phyloP scores from a whole-genome alignment of 2,888 invertebrate genomes.

The Hecatera dysodea region DNA sequence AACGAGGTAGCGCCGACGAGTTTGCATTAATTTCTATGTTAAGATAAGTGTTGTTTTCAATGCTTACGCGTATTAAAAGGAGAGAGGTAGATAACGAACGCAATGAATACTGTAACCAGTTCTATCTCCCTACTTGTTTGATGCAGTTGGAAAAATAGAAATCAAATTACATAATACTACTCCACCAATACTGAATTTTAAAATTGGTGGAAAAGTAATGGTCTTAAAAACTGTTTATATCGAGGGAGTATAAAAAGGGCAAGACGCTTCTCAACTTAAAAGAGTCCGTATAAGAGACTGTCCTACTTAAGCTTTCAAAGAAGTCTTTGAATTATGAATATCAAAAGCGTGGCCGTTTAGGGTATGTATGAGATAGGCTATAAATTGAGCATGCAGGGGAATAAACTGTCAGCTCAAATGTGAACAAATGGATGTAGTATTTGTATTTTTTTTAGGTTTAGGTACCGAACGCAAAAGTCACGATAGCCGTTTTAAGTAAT shows the following conservation, averaged over 20 bases:
- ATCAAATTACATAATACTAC: neutral
- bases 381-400: slow-evolving; percentile 20
- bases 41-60: slow-evolving; percentile 14
- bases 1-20: slow-evolving; percentile 21
- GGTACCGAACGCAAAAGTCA: too few relatives aligned
- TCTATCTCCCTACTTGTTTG: neutral
- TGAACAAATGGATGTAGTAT: slow-evolving; percentile 35
- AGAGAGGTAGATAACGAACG: slow-evolving; percentile 4
- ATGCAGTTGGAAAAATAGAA: slow-evolving; percentile 16
- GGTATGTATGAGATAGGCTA: slow-evolving; percentile 51
- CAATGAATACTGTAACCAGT: slow-evolving; percentile 8
- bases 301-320: slow-evolving; percentile 54
- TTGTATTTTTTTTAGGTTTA: slow-evolving; percentile 5
- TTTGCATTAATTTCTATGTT: slow-evolving; percentile 25
- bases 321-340: slow-evolving; percentile 56
- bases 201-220: too few relatives aligned
- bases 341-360: slow-evolving; percentile 41
- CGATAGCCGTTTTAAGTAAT: slow-evolving; percentile 13
- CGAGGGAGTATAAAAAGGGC: slow-evolving; percentile 31
- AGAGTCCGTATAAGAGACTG: slow-evolving; percentile 33
- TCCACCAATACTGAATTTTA: too few relatives aligned
- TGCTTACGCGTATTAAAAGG: slow-evolving; percentile 24
- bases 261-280: slow-evolving; percentile 17
- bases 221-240: slow-evolving; percentile 25
- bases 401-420: slow-evolving; percentile 41